A percentile compares a stretch with the other conserved stretches of the same genome.
Conservation (phyloP, 2,888 invertebrate genomes). For the Ceramica pisi region DNA sequence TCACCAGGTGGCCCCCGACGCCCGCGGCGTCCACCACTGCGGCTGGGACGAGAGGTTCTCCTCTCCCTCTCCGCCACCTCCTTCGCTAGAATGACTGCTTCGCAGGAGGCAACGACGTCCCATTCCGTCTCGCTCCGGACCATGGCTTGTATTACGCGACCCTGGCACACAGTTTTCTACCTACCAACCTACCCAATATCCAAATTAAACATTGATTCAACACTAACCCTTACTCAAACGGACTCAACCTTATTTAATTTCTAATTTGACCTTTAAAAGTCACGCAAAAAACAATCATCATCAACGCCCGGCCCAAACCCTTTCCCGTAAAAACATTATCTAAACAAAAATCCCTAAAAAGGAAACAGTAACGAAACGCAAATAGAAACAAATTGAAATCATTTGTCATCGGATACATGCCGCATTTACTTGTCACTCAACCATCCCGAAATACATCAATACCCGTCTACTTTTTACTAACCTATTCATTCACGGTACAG, state of each 20-base stretch:
- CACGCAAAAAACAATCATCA: not conserved
- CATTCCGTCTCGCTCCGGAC: too few species aligned
- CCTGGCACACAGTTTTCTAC: too few species aligned
- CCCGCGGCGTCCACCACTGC: too few species aligned
- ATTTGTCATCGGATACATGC: slow-evolving; percentile 7
- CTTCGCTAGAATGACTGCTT: too few species aligned
- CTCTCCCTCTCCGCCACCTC: too few species aligned
- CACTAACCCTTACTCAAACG: not conserved
- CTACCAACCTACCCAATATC: not conserved
- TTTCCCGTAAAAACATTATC: not conserved
- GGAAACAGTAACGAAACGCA: too few species aligned
- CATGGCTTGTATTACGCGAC: too few species aligned
- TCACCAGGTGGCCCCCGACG: too few species aligned
- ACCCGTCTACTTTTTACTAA: slow-evolving; percentile 5
- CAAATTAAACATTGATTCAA: not conserved
- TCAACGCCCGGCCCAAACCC: not conserved
- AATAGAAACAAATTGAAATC: slow-evolving; percentile 29
- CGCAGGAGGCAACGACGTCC: too few species aligned
- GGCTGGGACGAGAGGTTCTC: too few species aligned
- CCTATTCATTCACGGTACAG: slow-evolving; percentile 22
- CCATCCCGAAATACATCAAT: slow-evolving; percentile 27
- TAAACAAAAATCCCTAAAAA: not conserved
- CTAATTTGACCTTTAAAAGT: not conserved
- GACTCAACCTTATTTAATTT: not conserved
- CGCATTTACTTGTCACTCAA: slow-evolving; percentile 25